Evolutionary conservation across 2,113 vertebrate species (phyloP), one percentile per base, ranked within the genome.

Genomic region (Osmerus eperlanus): DNA sequence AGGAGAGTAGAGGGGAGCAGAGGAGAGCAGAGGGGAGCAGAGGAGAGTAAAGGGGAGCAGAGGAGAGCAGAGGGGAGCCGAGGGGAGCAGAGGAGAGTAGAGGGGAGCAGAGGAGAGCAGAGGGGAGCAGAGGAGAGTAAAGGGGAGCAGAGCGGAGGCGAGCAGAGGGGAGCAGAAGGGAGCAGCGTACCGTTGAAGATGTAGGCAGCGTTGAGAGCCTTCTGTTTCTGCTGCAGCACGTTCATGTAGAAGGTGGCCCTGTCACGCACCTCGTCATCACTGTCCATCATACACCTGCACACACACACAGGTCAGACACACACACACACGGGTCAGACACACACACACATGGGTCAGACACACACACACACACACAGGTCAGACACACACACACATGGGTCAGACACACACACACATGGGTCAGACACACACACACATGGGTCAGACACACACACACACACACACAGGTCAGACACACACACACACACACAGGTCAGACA

Each of bases 211-310:
- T 99, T 99, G 66, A 99, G 91, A 0, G 95, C 91, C 79, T 96
- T 93, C 89, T 99, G 97, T 73, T 95, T 96, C 91, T 99, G 97
- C 84, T 96, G 95, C 4, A 99, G 91, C 0, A 99, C 95, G 0
- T 97, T 97, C 90, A 98, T 86, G 83, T 99, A 99, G 91, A 99
- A 98, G 0, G 96, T 99, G 0, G 97, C 96, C 90, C 97, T 92
- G 91, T 99, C 97, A 1, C 97, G 92, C 29, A 99, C 97, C 66
- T 99, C 96, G 0, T 98, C 97, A 13, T 99, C 97, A 0, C 93
- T 97, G 88, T 99, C 97, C 96, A 98, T 98, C 97, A 99, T 98
- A 78, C 97, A 99, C 90, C 97, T 99, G 78, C 36, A 18, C 1
- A 21, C 64, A 58, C 11, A 52, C 14, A 68, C 61, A 28, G n/a